These are phyloP conservation scores for Etheostoma nigrum DNA, from an alignment of 2,797 vertebrate species.

Conservation along the genomic window DNA sequence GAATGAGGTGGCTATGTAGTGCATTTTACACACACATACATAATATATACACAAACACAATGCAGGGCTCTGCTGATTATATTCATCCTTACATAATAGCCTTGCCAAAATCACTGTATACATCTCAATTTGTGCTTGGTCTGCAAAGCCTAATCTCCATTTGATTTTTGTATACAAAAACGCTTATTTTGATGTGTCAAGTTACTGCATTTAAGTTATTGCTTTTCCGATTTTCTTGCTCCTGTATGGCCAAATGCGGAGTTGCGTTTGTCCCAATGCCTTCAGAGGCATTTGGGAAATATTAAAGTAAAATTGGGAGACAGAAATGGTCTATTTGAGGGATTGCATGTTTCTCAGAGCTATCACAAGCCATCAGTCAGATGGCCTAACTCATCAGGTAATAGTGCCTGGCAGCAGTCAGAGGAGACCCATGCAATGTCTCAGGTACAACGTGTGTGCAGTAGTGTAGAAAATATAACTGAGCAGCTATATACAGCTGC, in stretches of 20 bases:
- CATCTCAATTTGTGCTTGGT: conserved; percentile 54
- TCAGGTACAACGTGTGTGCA: conserved; percentile 36
- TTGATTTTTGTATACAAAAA: conserved; percentile 70
- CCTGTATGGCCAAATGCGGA: conserved; percentile 34
- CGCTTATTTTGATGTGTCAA: conserved; percentile 67
- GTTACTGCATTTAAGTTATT: conserved; percentile 64
- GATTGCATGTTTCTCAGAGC: conserved; percentile 70
- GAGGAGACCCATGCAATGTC: conserved; percentile 51
- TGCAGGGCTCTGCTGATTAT: conserved; percentile 19
- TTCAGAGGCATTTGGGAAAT: conserved; percentile 65
- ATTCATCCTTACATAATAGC: conserved; percentile 49
- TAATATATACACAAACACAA: conserved; percentile 24
- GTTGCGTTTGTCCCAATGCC: conserved; percentile 39
- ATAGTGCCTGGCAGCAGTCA: conserved; percentile 71
- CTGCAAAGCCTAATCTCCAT: conserved; percentile 62
- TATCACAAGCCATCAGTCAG: conserved; percentile 79
- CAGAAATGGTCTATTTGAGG: conserved; percentile 79
- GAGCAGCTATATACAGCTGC: conserved; percentile 34
- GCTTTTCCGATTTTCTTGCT: conserved; percentile 50
- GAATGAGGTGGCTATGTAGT: conserved; percentile 23
- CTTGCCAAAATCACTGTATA: conserved; percentile 52
- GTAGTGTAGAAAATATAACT: conserved; percentile 31
- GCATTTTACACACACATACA: not conserved
- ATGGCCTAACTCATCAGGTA: conserved; percentile 66
- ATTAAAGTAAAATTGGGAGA: conserved; percentile 77